A percentile compares a stretch with the other conserved stretches of the same genome.
Conservation (phyloP, 2,888 invertebrate genomes). For the Tetranychus piercei region DNA sequence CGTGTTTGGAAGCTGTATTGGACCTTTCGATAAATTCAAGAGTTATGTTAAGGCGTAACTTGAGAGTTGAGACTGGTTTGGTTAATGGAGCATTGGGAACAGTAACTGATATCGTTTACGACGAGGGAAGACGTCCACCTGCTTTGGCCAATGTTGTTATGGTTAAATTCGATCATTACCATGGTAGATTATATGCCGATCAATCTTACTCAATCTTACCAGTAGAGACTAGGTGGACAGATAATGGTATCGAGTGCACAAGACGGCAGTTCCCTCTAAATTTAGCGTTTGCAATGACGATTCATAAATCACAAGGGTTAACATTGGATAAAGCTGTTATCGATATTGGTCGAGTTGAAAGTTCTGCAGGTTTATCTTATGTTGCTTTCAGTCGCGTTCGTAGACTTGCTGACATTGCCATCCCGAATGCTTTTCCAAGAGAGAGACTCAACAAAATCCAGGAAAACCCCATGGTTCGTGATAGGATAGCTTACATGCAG, state of each 20-base stretch:
- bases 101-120: background rate
- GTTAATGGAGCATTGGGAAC: background rate
- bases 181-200: background rate
- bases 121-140: background rate
- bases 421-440: no score
- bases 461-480: no score
- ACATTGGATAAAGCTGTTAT: background rate
- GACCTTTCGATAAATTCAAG: background rate
- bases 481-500: no score
- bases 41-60: background rate
- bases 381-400: background rate
- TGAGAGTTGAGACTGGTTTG: background rate
- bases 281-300: background rate
- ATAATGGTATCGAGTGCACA: background rate
- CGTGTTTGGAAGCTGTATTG: background rate
- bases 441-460: no score
- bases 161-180: background rate
- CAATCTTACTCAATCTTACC: background rate
- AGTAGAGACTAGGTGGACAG: background rate
- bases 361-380: background rate
- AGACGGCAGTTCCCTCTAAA: background rate
- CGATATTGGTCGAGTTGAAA: background rate
- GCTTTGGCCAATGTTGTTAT: background rate
- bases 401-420: background rate
- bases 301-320: slow-evolving; percentile 6